phyloP scores from a whole-genome alignment of 2,113 vertebrate species.

The Poicephalus gulielmi region DNA sequence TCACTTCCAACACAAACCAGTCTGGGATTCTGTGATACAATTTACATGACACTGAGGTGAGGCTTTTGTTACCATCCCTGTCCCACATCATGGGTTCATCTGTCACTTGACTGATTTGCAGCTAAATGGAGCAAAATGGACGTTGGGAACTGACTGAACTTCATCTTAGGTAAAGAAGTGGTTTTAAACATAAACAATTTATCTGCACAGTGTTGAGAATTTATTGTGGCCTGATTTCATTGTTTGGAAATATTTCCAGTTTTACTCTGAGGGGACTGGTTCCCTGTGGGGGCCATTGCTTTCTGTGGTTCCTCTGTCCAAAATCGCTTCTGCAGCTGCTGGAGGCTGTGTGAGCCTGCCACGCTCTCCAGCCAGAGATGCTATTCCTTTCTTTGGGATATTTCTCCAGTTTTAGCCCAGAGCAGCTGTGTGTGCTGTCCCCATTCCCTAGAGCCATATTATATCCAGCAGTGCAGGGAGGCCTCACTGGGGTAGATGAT shows the following conservation, averaged over 20 bases:
- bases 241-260: background rate
- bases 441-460: background rate
- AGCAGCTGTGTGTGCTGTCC: background rate
- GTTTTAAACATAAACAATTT: background rate
- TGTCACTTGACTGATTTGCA: background rate
- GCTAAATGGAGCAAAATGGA: background rate
- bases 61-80: background rate
- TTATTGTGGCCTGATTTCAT: background rate
- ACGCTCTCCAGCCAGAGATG: background rate
- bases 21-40: background rate
- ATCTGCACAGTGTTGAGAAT: background rate
- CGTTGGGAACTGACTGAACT: background rate
- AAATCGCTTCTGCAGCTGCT: slow-evolving; percentile 4
- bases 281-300: background rate
- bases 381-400: background rate
- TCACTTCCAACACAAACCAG: background rate
- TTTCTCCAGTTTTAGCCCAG: background rate
- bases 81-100: rapidly evolving
- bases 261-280: background rate
- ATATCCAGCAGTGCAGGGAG: background rate
- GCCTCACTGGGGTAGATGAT: background rate
- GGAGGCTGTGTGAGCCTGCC: background rate
- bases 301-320: background rate
- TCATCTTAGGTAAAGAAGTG: background rate
- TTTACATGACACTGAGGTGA: background rate